Percentiles rank a stretch among this genome's conserved stretches.
Conservation (phyloP, 2,113 vertebrate genomes). For the Malurus melanocephalus region DNA sequence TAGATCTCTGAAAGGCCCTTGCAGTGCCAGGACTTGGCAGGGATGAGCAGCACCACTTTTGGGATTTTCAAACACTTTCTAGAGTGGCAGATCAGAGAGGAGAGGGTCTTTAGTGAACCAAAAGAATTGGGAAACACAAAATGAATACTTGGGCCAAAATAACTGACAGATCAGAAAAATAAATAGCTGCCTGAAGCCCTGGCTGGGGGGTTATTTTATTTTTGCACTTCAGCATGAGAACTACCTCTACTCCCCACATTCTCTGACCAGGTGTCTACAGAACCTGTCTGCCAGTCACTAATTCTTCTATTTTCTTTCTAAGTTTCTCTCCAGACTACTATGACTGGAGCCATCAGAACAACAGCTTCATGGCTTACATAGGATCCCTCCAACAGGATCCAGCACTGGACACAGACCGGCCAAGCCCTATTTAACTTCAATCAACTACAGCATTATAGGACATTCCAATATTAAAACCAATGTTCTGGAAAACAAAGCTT, state of each 20-base stretch:
- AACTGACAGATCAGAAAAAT: not conserved
- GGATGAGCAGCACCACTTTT: not conserved
- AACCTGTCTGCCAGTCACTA: not conserved
- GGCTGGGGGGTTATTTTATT: not conserved
- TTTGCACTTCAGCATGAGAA: not conserved
- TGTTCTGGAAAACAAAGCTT: slow-evolving; percentile 18
- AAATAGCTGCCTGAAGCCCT: not conserved
- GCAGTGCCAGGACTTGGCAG: not conserved
- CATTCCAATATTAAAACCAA: slow-evolving; percentile 19
- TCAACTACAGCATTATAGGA: not conserved
- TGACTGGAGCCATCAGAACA: slow-evolving; percentile 86
- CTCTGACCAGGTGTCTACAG: not conserved
- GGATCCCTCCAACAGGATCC: slow-evolving; percentile 77
- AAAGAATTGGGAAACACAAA: not conserved
- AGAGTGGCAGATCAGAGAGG: not conserved
- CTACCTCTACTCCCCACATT: not conserved
- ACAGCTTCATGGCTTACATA: slow-evolving; percentile 82
- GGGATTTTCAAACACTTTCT: not conserved
- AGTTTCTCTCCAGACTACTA: slow-evolving; percentile 87
- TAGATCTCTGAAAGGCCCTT: not conserved
- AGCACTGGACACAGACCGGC: slow-evolving; percentile 70
- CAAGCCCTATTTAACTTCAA: slow-evolving; percentile 67
- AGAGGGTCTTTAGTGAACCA: not conserved
- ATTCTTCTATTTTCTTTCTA: slow-evolving; percentile 10
- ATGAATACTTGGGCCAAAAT: not conserved